These are phyloP conservation scores for Orthosia cruda DNA, from an alignment of 2,888 invertebrate genomes.

Conservation along the genomic window DNA sequence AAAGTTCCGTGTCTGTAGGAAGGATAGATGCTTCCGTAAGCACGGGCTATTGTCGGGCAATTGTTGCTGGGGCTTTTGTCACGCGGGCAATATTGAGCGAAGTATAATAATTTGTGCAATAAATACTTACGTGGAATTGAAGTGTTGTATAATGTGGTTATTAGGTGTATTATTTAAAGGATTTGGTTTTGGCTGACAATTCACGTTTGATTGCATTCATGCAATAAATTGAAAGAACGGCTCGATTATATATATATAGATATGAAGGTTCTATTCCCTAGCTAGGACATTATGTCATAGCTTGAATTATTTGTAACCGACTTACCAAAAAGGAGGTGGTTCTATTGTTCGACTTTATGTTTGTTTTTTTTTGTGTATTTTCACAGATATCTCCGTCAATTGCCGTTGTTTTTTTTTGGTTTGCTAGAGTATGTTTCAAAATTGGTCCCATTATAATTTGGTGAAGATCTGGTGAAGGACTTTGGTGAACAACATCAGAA, in stretches of 20 bases:
- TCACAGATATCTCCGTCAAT: too few species aligned
- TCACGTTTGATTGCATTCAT: not conserved
- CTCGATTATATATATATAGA: not conserved
- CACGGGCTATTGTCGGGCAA: constrained; percentile 17
- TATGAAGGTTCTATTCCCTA: not conserved
- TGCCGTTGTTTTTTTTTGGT: too few species aligned
- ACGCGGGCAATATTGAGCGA: constrained; percentile 20
- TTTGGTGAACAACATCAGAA: too few species aligned
- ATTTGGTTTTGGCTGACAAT: not conserved
- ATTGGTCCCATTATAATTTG: too few species aligned
- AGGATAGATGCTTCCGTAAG: constrained; percentile 59
- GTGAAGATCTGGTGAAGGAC: too few species aligned
- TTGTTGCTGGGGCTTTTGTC: constrained; percentile 4
- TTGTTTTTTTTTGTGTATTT: too few species aligned
- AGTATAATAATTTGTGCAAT: constrained; percentile 57
- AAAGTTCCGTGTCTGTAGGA: constrained; percentile 62
- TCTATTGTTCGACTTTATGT: too few species aligned
- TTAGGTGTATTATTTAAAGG: constrained; percentile 17
- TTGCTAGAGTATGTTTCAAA: too few species aligned
- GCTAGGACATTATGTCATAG: not conserved
- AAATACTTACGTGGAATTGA: constrained; percentile 37
- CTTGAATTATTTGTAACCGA: too few species aligned
- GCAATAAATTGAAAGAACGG: not conserved
- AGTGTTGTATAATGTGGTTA: constrained; percentile 30
- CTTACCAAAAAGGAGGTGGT: too few species aligned